Conservation (phyloP, 2,888 invertebrate genomes). For the Mesochorus sp. region DNA sequence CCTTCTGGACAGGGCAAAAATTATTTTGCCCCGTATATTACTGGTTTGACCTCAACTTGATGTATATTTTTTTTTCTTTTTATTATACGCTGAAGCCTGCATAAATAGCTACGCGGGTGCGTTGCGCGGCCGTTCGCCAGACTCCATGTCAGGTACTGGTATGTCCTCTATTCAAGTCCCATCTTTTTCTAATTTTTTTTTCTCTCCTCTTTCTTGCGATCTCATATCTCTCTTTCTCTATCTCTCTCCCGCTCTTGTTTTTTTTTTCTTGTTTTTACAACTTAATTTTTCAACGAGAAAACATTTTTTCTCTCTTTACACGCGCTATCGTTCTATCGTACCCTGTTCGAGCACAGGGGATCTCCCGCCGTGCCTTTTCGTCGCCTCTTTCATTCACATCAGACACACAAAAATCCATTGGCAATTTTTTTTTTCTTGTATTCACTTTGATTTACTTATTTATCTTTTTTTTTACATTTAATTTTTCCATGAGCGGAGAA, state of each 20-base stretch:
- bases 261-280: neutral
- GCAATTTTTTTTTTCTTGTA: conserved; percentile 3
- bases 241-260: conserved; percentile 2
- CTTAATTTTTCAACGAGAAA: neutral
- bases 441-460: too few species aligned
- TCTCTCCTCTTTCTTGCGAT: conserved; percentile 60
- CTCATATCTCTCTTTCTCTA: too few species aligned
- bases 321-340: conserved; percentile 21
- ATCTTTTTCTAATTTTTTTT: conserved; percentile 59
- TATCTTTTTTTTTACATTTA: neutral
- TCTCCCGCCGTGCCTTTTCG: conserved; percentile 17
- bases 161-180: conserved; percentile 81
- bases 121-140: conserved; percentile 92
- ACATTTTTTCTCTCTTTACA: conserved; percentile 7
- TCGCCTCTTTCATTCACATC: conserved; percentile 23
- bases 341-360: conserved; percentile 31
- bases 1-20: conserved; percentile 60
- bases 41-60: conserved; percentile 77
- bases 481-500: neutral
- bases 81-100: conserved; percentile 81
- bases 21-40: conserved; percentile 54
- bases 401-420: conserved; percentile 17
- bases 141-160: conserved; percentile 94
- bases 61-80: conserved; percentile 80
- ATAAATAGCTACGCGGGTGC: conserved; percentile 94